Evolutionary conservation across 1,140 invertebrate species (phyloP).

Genomic region (Drosophila yakuba): DNA sequence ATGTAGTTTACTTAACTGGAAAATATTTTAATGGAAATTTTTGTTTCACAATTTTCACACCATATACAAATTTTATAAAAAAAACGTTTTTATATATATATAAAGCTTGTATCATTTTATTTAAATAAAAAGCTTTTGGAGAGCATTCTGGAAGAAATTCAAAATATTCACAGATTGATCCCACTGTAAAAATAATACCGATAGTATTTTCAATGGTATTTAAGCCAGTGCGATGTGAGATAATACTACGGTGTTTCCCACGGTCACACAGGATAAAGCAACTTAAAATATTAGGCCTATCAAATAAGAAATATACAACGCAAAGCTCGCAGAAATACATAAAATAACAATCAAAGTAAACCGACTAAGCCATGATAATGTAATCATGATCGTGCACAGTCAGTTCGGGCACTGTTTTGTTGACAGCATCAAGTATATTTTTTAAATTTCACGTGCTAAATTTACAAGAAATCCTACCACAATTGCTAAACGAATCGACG

Average conservation of each 20-base stretch:
- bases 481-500: slow-evolving; percentile 17
- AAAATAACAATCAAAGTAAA: slow-evolving; percentile 15
- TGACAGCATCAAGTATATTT: slow-evolving; percentile 41
- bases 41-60: too few relatives aligned
- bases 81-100: too few relatives aligned
- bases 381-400: slow-evolving; percentile 27
- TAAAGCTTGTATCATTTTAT: too few relatives aligned
- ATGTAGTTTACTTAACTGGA: too few relatives aligned
- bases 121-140: too few relatives aligned
- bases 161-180: too few relatives aligned
- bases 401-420: slow-evolving; percentile 47
- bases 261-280: slow-evolving; percentile 7
- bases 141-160: too few relatives aligned
- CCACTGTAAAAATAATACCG: background rate
- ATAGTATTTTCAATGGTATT: background rate
- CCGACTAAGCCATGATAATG: slow-evolving; percentile 29
- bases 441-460: slow-evolving; percentile 78
- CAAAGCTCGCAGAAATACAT: slow-evolving; percentile 12
- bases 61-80: too few relatives aligned
- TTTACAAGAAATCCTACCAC: slow-evolving; percentile 38
- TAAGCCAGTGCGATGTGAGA: background rate
- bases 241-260: background rate
- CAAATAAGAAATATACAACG: slow-evolving; percentile 38
- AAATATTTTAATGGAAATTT: too few relatives aligned
- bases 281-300: slow-evolving; percentile 30